These are phyloP conservation scores for Oxyura jamaicensis DNA, from an alignment of 2,113 vertebrate genomes.

Conservation along the genomic window DNA sequence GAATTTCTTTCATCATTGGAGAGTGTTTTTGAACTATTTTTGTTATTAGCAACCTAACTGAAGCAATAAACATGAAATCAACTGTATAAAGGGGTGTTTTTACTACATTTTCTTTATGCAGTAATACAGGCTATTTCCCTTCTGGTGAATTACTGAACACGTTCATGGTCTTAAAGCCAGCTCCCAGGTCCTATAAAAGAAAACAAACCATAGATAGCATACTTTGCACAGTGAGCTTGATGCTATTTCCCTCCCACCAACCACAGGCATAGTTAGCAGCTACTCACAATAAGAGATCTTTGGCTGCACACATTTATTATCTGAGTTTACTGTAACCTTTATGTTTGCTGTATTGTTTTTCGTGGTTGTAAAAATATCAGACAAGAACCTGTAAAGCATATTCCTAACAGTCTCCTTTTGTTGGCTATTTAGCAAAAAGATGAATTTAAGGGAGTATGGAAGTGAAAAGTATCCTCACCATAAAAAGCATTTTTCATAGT, in stretches of 20 bases:
- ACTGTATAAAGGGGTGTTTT: conserved; percentile 57
- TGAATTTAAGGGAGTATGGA: neutral
- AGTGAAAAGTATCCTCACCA: neutral
- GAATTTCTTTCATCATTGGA: conserved; percentile 38
- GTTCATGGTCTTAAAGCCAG: conserved; percentile 26
- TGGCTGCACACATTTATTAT: neutral
- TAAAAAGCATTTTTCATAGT: neutral
- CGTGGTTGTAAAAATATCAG: neutral
- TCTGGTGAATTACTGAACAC: conserved; percentile 8
- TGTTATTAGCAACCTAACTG: conserved; percentile 47
- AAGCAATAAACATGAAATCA: conserved; percentile 56
- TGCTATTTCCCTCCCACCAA: neutral
- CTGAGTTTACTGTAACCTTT: neutral
- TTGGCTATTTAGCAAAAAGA: neutral
- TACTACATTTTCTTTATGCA: neutral
- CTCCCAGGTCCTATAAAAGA: conserved; percentile 20
- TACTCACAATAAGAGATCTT: neutral
- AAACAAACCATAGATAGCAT: neutral
- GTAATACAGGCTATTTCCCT: conserved; percentile 19
- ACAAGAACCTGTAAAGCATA: neutral
- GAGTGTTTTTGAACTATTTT: conserved; percentile 11
- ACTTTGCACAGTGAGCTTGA: neutral
- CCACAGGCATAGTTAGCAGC: neutral
- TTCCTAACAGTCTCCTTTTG: neutral
- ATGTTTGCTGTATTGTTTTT: neutral